Conservation (phyloP, 2,797 vertebrate genomes). For the Philypnodon macrostomus region DNA sequence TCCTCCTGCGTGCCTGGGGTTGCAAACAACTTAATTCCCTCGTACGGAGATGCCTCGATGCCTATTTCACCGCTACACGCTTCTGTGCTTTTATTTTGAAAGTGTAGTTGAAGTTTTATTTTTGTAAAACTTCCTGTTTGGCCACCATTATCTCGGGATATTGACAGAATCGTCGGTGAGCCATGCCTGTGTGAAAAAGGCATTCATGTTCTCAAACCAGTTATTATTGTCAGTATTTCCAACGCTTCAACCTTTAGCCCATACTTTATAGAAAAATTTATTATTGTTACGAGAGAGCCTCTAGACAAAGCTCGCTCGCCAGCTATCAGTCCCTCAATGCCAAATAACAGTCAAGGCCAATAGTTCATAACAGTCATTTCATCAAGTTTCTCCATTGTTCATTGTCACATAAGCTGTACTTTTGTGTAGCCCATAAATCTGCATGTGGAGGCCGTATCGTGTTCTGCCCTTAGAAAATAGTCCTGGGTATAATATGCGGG, state of each 20-base stretch:
- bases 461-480: conserved; percentile 49
- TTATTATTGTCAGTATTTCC: neutral
- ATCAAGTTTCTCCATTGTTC: conserved; percentile 56
- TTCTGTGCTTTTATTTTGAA: too few relatives aligned
- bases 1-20: too few relatives aligned
- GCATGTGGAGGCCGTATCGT: conserved; percentile 38
- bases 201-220: too few relatives aligned
- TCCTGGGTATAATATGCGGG: conserved; percentile 47
- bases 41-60: too few relatives aligned
- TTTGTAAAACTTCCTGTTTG: too few relatives aligned
- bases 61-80: too few relatives aligned
- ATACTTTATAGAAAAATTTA: conserved; percentile 24
- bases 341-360: conserved; percentile 39
- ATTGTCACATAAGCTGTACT: conserved; percentile 46
- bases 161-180: too few relatives aligned
- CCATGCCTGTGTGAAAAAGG: too few relatives aligned
- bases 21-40: too few relatives aligned
- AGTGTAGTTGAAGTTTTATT: too few relatives aligned
- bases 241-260: neutral
- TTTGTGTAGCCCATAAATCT: conserved; percentile 37
- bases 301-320: conserved; percentile 31
- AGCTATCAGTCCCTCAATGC: conserved; percentile 42
- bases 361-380: conserved; percentile 58
- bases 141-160: too few relatives aligned
- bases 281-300: conserved; percentile 24